These are phyloP conservation scores for Rhynchomys soricoides DNA, from an alignment of 2,113 vertebrate species.

Conservation along the genomic window DNA sequence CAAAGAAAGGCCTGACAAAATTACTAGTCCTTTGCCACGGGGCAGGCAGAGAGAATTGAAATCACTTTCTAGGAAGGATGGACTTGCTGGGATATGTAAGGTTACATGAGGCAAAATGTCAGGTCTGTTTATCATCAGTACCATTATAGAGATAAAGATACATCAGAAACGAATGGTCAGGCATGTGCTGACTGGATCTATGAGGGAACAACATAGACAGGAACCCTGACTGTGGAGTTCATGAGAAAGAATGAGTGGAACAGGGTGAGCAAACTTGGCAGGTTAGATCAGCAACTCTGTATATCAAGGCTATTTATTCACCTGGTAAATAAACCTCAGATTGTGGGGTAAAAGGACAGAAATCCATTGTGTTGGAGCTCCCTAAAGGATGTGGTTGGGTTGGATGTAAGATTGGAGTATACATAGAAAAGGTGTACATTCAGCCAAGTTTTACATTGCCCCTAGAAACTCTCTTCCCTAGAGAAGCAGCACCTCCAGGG, in stretches of 20 bases:
- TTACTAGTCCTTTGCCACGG: not conserved
- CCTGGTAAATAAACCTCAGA: not conserved
- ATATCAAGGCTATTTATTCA: not conserved
- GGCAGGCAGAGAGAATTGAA: not conserved
- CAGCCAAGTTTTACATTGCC: not conserved
- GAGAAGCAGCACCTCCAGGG: not conserved
- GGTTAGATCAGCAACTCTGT: not conserved
- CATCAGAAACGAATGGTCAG: not conserved
- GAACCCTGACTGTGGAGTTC: not conserved
- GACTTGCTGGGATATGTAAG: not conserved
- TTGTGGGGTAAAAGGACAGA: not conserved
- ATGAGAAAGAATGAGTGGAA: not conserved
- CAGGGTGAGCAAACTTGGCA: not conserved
- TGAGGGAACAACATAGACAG: not conserved
- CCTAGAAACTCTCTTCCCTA: not conserved
- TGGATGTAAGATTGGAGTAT: not conserved
- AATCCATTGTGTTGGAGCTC: not conserved
- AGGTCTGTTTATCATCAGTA: not conserved
- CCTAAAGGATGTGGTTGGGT: no score
- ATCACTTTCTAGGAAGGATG: not conserved
- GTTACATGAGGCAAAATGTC: no score
- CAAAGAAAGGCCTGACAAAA: not conserved
- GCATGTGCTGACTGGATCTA: not conserved
- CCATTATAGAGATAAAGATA: not conserved
- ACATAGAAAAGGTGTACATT: no score